Conservation (phyloP, 92 coral and sea anemone genomes). For the Galaxea fascicularis region DNA sequence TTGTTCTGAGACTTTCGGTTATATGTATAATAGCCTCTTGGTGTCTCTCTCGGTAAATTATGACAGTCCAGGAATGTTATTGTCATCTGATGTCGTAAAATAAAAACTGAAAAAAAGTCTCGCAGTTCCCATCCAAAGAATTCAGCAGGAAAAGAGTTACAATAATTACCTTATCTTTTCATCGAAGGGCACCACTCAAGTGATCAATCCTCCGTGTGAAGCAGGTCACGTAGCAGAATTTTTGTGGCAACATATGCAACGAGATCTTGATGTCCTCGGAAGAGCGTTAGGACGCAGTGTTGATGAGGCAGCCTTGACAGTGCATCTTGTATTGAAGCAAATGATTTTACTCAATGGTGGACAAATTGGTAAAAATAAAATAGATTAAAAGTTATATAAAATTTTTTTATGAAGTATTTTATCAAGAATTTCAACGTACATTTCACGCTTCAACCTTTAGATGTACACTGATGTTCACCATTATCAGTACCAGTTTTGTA, state of each 20-base stretch:
- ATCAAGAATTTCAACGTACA: no score
- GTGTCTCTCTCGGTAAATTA: no score
- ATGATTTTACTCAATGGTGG: constrained; percentile 36
- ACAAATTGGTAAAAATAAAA: constrained; percentile 10
- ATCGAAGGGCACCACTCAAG: constrained; percentile 41
- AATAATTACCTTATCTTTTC: background rate
- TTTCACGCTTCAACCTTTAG: no score
- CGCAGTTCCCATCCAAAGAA: background rate
- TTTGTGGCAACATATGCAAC: constrained; percentile 67
- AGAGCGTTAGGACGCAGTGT: constrained; percentile 75
- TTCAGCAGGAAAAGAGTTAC: background rate
- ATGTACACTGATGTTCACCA: no score
- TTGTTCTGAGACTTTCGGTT: no score
- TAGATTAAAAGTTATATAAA: no score
- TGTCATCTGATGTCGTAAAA: no score
- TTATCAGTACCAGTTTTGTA: no score
- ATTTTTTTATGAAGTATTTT: no score
- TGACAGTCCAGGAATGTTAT: no score
- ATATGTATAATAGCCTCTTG: background rate
- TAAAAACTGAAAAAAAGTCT: no score
- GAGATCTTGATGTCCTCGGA: constrained; percentile 75
- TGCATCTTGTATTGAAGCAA: constrained; percentile 46
- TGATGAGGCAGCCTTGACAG: constrained; percentile 73
- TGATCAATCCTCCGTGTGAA: constrained; percentile 59
- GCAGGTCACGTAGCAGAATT: constrained; percentile 36